These are phyloP conservation scores for Saiga tatarica DNA, from an alignment of 2,113 vertebrate species.

Conservation along the genomic window DNA sequence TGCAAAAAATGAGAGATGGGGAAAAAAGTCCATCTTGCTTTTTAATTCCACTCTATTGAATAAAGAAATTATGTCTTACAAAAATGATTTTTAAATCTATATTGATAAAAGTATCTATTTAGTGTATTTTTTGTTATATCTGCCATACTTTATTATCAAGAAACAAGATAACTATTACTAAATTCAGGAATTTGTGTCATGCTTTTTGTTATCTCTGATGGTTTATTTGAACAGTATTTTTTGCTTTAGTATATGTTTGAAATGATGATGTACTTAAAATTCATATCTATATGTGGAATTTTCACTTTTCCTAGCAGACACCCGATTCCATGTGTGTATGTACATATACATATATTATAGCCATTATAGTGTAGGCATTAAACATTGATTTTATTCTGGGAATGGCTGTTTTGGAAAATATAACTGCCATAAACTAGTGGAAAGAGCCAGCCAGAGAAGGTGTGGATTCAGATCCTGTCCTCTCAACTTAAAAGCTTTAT, in stretches of 20 bases:
- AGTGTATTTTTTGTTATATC: neutral
- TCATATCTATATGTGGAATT: neutral
- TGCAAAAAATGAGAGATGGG: neutral
- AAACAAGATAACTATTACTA: neutral
- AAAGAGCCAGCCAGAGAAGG: neutral
- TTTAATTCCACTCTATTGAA: neutral
- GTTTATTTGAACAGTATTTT: neutral
- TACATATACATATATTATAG: neutral
- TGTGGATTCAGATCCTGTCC: neutral
- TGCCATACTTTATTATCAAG: neutral
- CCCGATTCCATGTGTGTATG: neutral
- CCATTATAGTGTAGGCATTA: neutral
- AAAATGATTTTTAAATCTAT: neutral
- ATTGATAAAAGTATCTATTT: neutral
- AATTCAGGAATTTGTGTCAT: neutral
- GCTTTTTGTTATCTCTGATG: neutral
- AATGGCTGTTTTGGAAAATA: slow-evolving; percentile 4
- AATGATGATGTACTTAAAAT: neutral
- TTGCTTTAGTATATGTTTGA: neutral
- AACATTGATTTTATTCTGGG: neutral
- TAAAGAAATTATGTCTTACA: neutral
- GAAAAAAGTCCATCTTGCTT: neutral
- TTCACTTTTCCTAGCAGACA: neutral
- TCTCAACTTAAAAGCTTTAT: neutral
- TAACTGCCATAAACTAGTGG: neutral